Percentiles rank a stretch among this genome's conserved stretches.
Evolutionary conservation across 2,888 invertebrate species (phyloP).

Genomic region (Furcula furcula): DNA sequence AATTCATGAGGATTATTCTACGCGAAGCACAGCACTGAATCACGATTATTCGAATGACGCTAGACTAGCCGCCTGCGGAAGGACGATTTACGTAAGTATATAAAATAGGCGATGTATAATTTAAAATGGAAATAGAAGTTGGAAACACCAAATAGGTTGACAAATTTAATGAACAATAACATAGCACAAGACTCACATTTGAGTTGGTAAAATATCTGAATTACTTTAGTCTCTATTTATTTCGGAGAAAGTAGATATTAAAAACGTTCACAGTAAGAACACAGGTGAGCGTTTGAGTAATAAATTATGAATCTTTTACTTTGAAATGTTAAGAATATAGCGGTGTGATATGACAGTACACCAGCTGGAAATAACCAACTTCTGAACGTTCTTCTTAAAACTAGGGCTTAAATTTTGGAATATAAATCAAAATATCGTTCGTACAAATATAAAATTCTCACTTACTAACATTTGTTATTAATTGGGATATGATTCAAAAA

Average conservation of each 20-base stretch:
- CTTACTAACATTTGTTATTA: slow-evolving; percentile 38
- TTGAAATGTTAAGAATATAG: no score
- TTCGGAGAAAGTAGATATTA: no score
- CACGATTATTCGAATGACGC: slow-evolving; percentile 41
- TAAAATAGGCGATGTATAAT: no score
- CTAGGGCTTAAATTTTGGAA: slow-evolving; percentile 16
- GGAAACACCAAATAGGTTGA: slow-evolving; percentile 42
- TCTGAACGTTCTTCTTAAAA: slow-evolving; percentile 7
- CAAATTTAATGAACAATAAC: slow-evolving; percentile 48
- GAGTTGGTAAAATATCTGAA: no score
- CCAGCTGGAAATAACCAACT: not conserved
- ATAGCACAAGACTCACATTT: slow-evolving; percentile 32
- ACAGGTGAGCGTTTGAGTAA: no score
- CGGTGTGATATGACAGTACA: no score
- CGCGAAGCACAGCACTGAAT: slow-evolving; percentile 54
- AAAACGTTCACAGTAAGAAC: no score
- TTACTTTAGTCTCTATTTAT: no score
- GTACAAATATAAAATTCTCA: slow-evolving; percentile 55
- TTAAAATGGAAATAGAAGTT: slow-evolving; percentile 48
- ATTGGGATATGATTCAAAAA: slow-evolving; percentile 55
- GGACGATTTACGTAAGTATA: no score
- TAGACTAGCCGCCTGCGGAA: slow-evolving; percentile 24
- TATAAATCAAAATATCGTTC: slow-evolving; percentile 31
- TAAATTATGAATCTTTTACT: no score
- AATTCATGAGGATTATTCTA: slow-evolving; percentile 41